phyloP scores from a whole-genome alignment of 2,797 vertebrate genomes.

The Phoeniculus purpureus region DNA sequence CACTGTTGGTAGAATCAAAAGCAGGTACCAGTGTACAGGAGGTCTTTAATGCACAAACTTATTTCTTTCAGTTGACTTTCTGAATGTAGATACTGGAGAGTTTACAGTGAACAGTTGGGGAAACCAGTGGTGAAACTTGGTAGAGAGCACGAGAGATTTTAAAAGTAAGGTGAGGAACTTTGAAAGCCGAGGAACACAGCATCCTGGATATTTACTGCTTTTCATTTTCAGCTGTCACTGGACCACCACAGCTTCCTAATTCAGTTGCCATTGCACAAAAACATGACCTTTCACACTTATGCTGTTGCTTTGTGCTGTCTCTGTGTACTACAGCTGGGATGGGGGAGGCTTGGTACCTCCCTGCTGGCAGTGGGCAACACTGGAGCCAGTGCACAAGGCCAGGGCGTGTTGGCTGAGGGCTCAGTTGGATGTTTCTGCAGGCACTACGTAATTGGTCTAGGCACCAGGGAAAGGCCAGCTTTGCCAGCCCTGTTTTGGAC shows the following conservation, averaged over 20 bases:
- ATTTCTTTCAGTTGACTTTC: background rate
- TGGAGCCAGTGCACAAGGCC: background rate
- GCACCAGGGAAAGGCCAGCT: background rate
- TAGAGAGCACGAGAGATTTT: background rate
- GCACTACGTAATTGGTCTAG: rapidly evolving
- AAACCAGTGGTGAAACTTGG: background rate
- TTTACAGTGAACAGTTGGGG: background rate
- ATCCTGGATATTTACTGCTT: background rate
- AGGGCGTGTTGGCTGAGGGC: background rate
- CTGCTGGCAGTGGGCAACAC: background rate
- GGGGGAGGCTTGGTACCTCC: background rate
- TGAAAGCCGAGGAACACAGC: background rate
- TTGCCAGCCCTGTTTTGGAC: background rate
- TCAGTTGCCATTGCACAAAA: background rate
- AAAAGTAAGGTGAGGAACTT: background rate
- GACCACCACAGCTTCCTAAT: background rate
- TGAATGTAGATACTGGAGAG: background rate
- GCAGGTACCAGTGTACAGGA: background rate
- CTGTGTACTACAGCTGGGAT: background rate
- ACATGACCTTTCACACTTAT: background rate
- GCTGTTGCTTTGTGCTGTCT: background rate
- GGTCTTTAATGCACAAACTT: background rate
- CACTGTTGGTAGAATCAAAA: background rate
- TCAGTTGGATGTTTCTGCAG: background rate
- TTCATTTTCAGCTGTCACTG: background rate